phyloP scores from a whole-genome alignment of 2,888 invertebrate species.

The Cephus pulcher region DNA sequence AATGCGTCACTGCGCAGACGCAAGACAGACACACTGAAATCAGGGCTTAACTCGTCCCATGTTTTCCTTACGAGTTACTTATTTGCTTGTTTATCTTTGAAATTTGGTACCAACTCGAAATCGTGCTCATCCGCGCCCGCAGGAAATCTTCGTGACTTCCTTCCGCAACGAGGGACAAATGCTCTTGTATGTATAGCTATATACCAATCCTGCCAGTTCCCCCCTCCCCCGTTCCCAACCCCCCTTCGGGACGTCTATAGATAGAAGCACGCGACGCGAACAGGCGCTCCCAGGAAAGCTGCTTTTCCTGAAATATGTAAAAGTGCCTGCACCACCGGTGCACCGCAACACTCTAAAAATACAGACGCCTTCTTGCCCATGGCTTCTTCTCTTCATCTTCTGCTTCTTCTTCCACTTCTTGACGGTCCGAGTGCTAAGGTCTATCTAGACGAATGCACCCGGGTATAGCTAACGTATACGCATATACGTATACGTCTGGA shows the following conservation, averaged over 20 bases:
- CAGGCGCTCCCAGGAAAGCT: slow-evolving; percentile 16
- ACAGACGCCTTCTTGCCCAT: slow-evolving; percentile 25
- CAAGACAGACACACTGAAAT: too few relatives aligned
- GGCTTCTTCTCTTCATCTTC: slow-evolving; percentile 18
- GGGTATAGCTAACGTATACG: neutral
- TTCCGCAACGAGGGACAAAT: slow-evolving; percentile 32
- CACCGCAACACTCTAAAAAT: slow-evolving; percentile 49
- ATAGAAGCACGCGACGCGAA: slow-evolving; percentile 25
- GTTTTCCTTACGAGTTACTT: neutral
- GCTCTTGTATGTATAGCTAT: neutral
- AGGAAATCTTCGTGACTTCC: slow-evolving; percentile 29
- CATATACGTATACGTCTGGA: neutral
- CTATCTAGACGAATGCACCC: neutral
- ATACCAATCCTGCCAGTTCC: neutral
- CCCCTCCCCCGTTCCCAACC: neutral
- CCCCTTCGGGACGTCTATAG: slow-evolving; percentile 26
- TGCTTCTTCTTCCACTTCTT: slow-evolving; percentile 17
- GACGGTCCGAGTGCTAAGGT: slow-evolving; percentile 3
- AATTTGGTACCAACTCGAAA: neutral
- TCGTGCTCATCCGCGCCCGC: slow-evolving; percentile 5
- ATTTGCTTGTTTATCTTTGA: neutral
- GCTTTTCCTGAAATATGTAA: slow-evolving; percentile 61
- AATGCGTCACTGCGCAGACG: neutral
- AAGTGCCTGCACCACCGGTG: slow-evolving; percentile 36
- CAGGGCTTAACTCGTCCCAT: neutral